These are phyloP conservation scores for Seira sanloemensis DNA, from an alignment of 2,888 invertebrate species.

Conservation along the genomic window DNA sequence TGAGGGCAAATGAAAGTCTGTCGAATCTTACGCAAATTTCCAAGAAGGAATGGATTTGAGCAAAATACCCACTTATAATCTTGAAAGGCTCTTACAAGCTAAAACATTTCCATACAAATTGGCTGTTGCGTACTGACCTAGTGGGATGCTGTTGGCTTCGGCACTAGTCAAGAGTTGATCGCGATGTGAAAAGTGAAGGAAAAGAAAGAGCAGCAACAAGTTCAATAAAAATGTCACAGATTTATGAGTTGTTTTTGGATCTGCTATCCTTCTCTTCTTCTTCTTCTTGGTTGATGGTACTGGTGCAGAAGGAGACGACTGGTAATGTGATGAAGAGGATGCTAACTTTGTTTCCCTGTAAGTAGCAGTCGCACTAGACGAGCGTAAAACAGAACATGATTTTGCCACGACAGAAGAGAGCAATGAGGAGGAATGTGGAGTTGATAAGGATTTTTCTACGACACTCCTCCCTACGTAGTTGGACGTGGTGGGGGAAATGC, in stretches of 20 bases:
- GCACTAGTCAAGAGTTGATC: conserved; percentile 56
- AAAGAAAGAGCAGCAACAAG: conserved; percentile 64
- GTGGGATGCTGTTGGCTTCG: conserved; percentile 68
- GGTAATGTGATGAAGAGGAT: neutral
- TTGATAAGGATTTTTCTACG: neutral
- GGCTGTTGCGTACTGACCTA: conserved; percentile 61
- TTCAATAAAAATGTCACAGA: conserved; percentile 60
- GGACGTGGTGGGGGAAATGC: neutral
- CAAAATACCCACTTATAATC: no score
- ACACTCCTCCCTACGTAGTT: no score
- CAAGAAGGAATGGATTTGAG: no score
- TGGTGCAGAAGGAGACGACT: neutral
- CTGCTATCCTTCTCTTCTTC: conserved; percentile 7
- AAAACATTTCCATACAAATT: neutral
- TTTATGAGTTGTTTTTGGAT: conserved; percentile 49
- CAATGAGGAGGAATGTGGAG: neutral
- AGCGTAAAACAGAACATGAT: conserved; percentile 22
- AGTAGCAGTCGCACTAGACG: neutral
- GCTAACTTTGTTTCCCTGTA: neutral
- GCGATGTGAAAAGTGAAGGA: conserved; percentile 39
- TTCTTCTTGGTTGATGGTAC: neutral
- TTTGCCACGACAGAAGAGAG: conserved; percentile 2
- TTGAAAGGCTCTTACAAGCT: no score
- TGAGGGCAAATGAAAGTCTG: no score
- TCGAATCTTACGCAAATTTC: no score